Percentiles rank a stretch among this genome's conserved stretches.
Evolutionary conservation across 2,113 vertebrate genomes (phyloP).

Genomic region (Piaya cayana): DNA sequence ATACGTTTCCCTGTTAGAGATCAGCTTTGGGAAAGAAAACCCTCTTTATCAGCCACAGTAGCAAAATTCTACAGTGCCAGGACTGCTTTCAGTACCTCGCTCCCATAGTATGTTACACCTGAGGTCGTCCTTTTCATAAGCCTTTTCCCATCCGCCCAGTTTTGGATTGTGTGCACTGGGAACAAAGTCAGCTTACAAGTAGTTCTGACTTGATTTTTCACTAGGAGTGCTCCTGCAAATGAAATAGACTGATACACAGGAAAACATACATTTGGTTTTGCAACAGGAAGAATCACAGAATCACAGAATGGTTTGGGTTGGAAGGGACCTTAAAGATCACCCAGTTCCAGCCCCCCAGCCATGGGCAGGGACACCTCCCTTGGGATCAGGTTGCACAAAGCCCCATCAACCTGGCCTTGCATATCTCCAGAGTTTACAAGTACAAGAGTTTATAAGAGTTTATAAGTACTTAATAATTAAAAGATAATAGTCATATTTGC

Average conservation of each 20-base stretch:
- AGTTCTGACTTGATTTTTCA: not conserved
- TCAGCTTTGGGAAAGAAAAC: not conserved
- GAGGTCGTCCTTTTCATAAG: not conserved
- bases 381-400: too few species aligned
- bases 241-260: not conserved
- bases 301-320: too few species aligned
- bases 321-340: too few species aligned
- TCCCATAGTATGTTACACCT: not conserved
- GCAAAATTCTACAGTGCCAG: not conserved
- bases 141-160: not conserved
- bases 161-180: fast-evolving
- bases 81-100: not conserved
- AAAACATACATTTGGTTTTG: not conserved
- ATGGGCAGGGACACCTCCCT: too few species aligned
- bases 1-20: not conserved
- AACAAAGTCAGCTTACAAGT: not conserved
- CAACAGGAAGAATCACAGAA: not conserved
- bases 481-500: not conserved
- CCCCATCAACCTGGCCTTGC: too few species aligned
- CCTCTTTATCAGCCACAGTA: not conserved
- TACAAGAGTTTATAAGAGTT: too few species aligned
- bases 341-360: too few species aligned
- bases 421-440: too few species aligned
- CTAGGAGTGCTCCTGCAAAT: fast-evolving
- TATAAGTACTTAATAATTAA: not conserved